Evolutionary conservation across 2,888 invertebrate genomes (phyloP).

Genomic region (Drosophila neonasuta): DNA sequence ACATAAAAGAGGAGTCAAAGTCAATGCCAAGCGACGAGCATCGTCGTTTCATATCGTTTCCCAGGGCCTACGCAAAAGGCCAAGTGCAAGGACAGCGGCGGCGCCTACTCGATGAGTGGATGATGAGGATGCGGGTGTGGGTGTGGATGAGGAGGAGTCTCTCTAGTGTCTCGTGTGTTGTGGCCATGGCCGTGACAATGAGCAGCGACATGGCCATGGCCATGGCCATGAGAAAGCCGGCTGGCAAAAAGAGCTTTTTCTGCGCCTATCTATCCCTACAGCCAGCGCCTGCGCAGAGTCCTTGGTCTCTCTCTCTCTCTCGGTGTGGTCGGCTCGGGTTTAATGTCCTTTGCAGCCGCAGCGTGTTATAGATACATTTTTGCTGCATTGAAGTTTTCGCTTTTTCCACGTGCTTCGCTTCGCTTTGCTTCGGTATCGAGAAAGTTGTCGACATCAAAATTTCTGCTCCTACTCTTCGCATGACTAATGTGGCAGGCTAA

Average conservation of each 20-base stretch:
- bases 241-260: conserved; percentile 59
- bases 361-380: conserved; percentile 58
- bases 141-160: too few species aligned
- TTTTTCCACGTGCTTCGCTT: conserved; percentile 44
- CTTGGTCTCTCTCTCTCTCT: conserved; percentile 5
- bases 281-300: conserved; percentile 45
- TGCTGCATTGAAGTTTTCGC: conserved; percentile 49
- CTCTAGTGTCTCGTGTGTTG: too few species aligned
- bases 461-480: conserved; percentile 22
- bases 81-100: conserved; percentile 72
- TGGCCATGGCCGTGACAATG: conserved; percentile 6
- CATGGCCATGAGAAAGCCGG: conserved; percentile 67
- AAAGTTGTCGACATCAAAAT: conserved; percentile 66
- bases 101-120: conserved; percentile 12
- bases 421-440: conserved; percentile 42
- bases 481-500: conserved; percentile 45
- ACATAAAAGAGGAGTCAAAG: conserved; percentile 45
- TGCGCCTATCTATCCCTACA: neutral
- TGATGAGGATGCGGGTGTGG: too few species aligned
- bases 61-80: conserved; percentile 67
- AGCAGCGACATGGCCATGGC: conserved; percentile 66
- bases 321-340: conserved; percentile 57
- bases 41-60: conserved; percentile 4
- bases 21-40: conserved; percentile 1
- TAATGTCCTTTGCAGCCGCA: conserved; percentile 78